Evolutionary conservation across 2,797 vertebrate genomes (phyloP).

Genomic region (Petrocephalus schoutedeni): DNA sequence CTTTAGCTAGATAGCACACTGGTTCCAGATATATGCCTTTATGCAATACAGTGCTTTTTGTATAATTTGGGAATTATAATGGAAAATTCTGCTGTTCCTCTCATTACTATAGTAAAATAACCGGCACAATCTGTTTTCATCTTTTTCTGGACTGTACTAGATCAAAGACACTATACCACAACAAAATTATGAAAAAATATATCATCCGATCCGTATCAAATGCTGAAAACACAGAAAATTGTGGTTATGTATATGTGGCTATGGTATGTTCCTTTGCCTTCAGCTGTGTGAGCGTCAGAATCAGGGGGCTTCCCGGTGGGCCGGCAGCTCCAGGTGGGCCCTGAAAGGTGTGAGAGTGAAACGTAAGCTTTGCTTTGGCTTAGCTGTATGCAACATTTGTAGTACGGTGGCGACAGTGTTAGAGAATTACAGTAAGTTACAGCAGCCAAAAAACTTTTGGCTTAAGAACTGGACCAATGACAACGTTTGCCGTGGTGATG

Average conservation of each 20-base stretch:
- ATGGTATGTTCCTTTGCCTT: slow-evolving; percentile 48
- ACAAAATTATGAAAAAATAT: not conserved
- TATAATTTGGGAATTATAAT: not conserved
- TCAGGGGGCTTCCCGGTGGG: slow-evolving; percentile 49
- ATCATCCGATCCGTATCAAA: not conserved
- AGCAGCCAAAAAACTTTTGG: not conserved
- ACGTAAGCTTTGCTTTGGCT: not conserved
- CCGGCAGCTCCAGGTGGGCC: slow-evolving; percentile 64
- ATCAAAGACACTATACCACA: not conserved
- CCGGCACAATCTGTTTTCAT: not conserved
- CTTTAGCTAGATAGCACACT: not conserved
- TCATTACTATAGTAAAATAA: not conserved
- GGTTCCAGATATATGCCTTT: not conserved
- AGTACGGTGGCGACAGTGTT: not conserved
- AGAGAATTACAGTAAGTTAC: not conserved
- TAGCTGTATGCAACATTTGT: not conserved
- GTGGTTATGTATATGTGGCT: too few species aligned
- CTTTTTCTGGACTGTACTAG: not conserved
- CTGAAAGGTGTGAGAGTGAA: slow-evolving; percentile 44
- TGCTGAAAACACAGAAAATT: not conserved
- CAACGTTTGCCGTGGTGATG: not conserved
- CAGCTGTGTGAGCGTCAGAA: slow-evolving; percentile 57
- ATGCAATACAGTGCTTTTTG: not conserved
- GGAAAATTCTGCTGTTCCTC: not conserved
- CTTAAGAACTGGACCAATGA: not conserved